Evolutionary conservation across 1,140 invertebrate genomes (phyloP).

Genomic region (Artemia franciscana): DNA sequence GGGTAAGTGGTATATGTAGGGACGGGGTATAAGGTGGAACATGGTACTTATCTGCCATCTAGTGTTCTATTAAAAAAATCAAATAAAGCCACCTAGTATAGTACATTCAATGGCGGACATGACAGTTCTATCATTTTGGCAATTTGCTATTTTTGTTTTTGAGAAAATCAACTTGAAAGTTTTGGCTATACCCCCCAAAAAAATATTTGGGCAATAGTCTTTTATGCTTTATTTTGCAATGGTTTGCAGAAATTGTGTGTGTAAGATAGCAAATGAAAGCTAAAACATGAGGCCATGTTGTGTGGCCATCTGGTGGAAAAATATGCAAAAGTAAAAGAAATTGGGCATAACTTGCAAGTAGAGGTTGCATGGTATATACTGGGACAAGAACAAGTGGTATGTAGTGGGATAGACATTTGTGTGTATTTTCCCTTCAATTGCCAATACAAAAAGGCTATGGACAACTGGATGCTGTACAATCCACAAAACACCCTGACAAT

Average conservation of each 20-base stretch:
- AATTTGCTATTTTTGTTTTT: not conserved
- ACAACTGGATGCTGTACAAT: not conserved
- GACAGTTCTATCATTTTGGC: not conserved
- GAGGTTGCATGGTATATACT: not conserved
- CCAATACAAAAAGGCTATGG: not conserved
- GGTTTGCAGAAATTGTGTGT: not conserved
- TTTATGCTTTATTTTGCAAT: not conserved
- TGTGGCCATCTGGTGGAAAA: too few species aligned
- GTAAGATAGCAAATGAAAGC: not conserved
- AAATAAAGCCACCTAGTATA: not conserved
- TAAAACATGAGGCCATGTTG: not conserved
- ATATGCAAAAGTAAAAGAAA: not conserved
- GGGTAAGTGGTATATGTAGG: not conserved
- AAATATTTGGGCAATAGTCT: not conserved
- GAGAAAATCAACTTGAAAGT: not conserved
- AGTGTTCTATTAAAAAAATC: not conserved
- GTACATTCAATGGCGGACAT: not conserved
- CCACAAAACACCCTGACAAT: too few species aligned
- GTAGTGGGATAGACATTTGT: not conserved
- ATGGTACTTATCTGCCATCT: not conserved
- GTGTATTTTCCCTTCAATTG: not conserved
- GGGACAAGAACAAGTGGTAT: not conserved
- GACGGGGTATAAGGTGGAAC: not conserved
- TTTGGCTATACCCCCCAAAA: not conserved
- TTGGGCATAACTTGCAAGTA: not conserved